phyloP scores from a whole-genome alignment of 2,888 invertebrate species.

The Desoria tigrina region DNA sequence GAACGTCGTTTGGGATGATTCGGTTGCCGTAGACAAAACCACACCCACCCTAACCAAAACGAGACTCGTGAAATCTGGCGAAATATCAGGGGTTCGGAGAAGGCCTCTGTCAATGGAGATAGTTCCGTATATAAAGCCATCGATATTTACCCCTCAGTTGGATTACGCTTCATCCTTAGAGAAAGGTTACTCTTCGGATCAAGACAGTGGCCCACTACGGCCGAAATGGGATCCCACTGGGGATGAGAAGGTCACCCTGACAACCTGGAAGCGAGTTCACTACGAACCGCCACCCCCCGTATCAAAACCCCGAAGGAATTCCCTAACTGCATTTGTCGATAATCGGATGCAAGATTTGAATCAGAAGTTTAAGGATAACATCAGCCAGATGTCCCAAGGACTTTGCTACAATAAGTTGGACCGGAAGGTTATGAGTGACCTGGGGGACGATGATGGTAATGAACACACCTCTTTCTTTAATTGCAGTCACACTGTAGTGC shows the following conservation, averaged over 20 bases:
- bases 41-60: no score
- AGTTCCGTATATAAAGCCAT: conserved; percentile 22
- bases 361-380: conserved; percentile 38
- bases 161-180: conserved; percentile 33
- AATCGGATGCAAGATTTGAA: conserved; percentile 37
- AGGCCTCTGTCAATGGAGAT: not conserved
- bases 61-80: no score
- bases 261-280: conserved; percentile 30
- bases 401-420: conserved; percentile 50
- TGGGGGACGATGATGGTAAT: conserved; percentile 23
- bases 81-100: not conserved
- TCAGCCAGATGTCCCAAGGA: conserved; percentile 35
- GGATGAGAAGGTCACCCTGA: conserved; percentile 12
- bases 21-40: no score
- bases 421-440: conserved; percentile 28
- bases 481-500: no score
- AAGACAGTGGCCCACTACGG: not conserved
- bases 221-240: conserved; percentile 28
- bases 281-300: conserved; percentile 55
- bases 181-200: conserved; percentile 5
- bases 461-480: no score
- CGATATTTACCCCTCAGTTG: conserved; percentile 37
- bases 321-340: conserved; percentile 27
- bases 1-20: no score
- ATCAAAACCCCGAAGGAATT: conserved; percentile 53